These are phyloP conservation scores for Cerastis rubricosa DNA, from an alignment of 2,888 invertebrate genomes.

Conservation along the genomic window DNA sequence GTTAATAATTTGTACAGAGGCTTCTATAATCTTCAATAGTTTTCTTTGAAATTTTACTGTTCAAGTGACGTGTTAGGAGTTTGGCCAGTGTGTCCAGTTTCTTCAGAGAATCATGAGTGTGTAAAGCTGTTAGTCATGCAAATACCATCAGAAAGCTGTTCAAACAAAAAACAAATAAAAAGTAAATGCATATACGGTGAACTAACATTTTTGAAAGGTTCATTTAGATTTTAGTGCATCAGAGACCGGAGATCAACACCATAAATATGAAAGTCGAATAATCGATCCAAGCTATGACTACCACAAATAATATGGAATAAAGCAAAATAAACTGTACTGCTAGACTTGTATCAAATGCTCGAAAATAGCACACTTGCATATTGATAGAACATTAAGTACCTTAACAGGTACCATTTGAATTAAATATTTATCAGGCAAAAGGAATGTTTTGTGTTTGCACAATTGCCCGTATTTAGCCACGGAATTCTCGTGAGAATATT, in stretches of 20 bases:
- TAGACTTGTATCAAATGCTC: conserved; percentile 21
- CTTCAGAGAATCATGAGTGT: background rate
- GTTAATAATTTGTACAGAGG: background rate
- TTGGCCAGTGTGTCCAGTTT: background rate
- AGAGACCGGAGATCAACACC: background rate
- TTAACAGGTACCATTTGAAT: conserved; percentile 57
- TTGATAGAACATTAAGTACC: conserved; percentile 59
- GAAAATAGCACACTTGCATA: conserved; percentile 60
- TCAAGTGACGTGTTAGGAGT: background rate
- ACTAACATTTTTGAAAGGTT: background rate
- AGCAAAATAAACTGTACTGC: conserved; percentile 13
- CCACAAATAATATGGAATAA: background rate
- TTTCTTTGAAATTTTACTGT: background rate
- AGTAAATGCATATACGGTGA: background rate
- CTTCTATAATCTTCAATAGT: background rate
- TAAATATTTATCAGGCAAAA: conserved; percentile 64
- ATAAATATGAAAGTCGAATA: background rate
- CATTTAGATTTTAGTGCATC: background rate
- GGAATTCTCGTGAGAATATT: conserved; percentile 63
- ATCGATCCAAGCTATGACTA: background rate
- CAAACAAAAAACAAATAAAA: conserved; percentile 6
- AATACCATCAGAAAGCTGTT: conserved; percentile 11
- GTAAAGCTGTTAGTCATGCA: background rate
- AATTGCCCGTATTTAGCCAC: conserved; percentile 59
- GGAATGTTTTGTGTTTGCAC: conserved; percentile 64